Base-by-base conservation (phyloP, 1,140 invertebrate genomes). In the Cherax destructor region DNA sequence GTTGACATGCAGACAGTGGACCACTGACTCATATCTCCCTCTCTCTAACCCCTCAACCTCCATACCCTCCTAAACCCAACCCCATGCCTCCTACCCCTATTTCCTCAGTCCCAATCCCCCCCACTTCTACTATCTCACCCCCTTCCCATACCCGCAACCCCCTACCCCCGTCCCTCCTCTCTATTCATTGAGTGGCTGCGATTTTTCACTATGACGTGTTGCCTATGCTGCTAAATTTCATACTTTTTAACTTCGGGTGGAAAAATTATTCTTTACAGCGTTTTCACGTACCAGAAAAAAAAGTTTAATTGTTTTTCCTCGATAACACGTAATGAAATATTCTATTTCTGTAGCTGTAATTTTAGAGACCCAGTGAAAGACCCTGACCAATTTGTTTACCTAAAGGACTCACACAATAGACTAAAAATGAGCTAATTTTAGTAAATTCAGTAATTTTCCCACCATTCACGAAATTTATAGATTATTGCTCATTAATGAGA, bases 311-410 rank as follows among this genome's bases (percentile, higher is more conserved):
- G 69, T 74, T 74, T 74, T 24, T 24, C n/a, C 69, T 74, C 30
- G 7, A 83, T 61, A 65, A 83, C 61, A 83, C 61, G 41, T 69
- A 83, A 65, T 83, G 59, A 83, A 83, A 83, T 83, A 69, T 69
- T 50, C n/a, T 56, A 65, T 41, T 83, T 83, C 69, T 83, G 9
- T 83, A 47, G 41, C 18, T 18, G 10, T 79, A 50, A 79, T 79
- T 79, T 79, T 49, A 52, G 69, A 47, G 77, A 41, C 41, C 47
- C 69, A 21, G 61, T 83, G 47, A 18, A 83, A 83, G 69, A 65
- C 69, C 59, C 69, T 49, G 81, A n/a, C 61, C 69, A 83, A 83
- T 83, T 83, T 83, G 81, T 65, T 65, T 83, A 69, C n/a, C 69
- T 52, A 69, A 47, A 21, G 81, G 69, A 83, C 52, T 83, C 69